Percentiles rank a stretch among this genome's conserved stretches.
Evolutionary conservation across 1,140 invertebrate species (phyloP).

Genomic region (Scylla paramamosain): DNA sequence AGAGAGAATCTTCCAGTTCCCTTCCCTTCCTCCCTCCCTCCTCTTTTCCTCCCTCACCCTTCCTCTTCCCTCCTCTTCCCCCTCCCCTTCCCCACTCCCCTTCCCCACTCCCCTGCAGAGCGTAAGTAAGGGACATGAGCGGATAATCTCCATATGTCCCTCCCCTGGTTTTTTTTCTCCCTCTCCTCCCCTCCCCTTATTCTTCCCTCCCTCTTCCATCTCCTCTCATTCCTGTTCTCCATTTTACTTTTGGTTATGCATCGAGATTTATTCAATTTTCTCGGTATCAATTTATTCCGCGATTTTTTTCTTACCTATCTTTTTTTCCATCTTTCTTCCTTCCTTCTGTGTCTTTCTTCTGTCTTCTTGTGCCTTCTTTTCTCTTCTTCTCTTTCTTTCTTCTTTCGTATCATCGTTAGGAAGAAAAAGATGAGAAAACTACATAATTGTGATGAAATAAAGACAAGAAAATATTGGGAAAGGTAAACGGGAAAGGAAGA

Average conservation of each 20-base stretch:
- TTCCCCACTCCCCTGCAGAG: background rate
- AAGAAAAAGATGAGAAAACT: too few species aligned
- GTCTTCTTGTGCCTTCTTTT: background rate
- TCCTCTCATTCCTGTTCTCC: background rate
- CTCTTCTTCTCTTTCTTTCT: background rate
- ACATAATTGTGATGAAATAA: too few species aligned
- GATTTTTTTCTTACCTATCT: background rate
- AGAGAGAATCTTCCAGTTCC: background rate
- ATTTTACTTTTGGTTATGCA: background rate
- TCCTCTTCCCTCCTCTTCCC: background rate
- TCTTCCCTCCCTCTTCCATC: background rate
- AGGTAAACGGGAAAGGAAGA: too few species aligned
- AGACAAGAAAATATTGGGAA: too few species aligned
- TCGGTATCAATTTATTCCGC: too few species aligned
- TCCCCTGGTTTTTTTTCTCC: background rate
- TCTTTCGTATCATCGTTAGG: too few species aligned
- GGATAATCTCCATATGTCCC: slow-evolving; percentile 27
- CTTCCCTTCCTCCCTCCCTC: background rate
- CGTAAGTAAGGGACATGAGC: slow-evolving; percentile 22
- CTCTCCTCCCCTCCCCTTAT: background rate
- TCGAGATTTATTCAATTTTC: too few species aligned
- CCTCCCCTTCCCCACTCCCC: background rate
- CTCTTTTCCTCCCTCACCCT: background rate
- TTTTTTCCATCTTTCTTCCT: background rate
- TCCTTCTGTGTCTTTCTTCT: background rate